A percentile compares a stretch with the other conserved stretches of the same genome.
Conservation (phyloP, 2,113 vertebrate genomes). For the Atrichornis clamosus region DNA sequence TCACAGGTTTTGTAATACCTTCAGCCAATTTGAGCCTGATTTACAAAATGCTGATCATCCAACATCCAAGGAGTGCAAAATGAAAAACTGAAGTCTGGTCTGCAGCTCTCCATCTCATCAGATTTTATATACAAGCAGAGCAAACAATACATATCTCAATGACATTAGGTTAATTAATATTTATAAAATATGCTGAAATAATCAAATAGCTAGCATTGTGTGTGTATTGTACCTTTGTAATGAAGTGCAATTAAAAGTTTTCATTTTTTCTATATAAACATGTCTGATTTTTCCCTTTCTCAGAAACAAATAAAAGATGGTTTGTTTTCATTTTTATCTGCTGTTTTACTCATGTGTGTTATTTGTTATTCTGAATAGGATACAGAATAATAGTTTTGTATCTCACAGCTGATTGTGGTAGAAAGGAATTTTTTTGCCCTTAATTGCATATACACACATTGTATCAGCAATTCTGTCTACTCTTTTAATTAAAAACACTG, state of each 20-base stretch:
- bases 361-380: slow-evolving; percentile 15
- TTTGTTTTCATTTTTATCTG: not conserved
- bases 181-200: not conserved
- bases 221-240: not conserved
- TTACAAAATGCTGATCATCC: not conserved
- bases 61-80: not conserved
- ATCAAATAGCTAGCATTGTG: not conserved
- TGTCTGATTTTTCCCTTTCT: not conserved
- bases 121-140: not conserved
- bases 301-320: not conserved
- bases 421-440: not conserved
- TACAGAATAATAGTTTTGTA: slow-evolving; percentile 20
- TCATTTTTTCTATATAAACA: not conserved
- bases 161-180: not conserved
- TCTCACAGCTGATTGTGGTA: slow-evolving; percentile 5
- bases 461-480: not conserved
- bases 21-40: not conserved
- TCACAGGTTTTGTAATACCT: slow-evolving; percentile 8
- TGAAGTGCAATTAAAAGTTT: not conserved
- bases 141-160: not conserved
- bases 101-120: not conserved
- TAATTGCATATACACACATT: not conserved
- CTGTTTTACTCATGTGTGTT: not conserved
- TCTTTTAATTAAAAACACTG: slow-evolving; percentile 34
- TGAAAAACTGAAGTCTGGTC: not conserved